phyloP scores from a whole-genome alignment of 2,113 vertebrate genomes.

The Prinia subflava region DNA sequence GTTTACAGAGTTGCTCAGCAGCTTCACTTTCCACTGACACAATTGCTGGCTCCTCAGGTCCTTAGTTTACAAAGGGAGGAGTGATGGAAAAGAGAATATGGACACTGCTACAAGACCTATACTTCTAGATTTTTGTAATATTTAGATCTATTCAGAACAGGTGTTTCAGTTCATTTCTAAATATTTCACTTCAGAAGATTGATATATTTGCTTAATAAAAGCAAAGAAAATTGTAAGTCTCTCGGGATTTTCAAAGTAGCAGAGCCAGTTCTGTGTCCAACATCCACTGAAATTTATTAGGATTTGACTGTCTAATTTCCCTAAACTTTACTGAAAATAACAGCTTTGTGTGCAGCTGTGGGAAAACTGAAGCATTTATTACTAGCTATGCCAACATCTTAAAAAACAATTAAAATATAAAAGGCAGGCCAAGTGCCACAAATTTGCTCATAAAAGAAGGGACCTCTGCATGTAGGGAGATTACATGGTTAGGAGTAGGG shows the following conservation, averaged over 20 bases:
- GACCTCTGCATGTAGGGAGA: neutral
- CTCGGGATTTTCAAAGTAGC: neutral
- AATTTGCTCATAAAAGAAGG: neutral
- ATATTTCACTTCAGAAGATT: neutral
- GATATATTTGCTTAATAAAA: neutral
- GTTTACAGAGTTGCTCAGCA: constrained; percentile 51
- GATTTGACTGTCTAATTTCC: neutral
- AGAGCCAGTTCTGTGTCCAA: neutral
- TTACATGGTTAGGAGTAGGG: neutral
- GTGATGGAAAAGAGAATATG: neutral
- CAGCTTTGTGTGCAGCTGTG: neutral
- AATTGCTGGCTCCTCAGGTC: neutral
- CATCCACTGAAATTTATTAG: neutral
- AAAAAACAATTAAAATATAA: neutral
- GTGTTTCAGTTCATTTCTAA: neutral
- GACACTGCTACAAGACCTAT: neutral
- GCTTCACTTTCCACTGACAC: constrained; percentile 28
- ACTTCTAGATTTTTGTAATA: neutral
- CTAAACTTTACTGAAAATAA: neutral
- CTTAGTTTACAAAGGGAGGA: neutral
- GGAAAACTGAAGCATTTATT: neutral
- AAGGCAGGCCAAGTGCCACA: neutral
- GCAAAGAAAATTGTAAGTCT: neutral
- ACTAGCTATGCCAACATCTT: neutral
- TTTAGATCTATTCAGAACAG: neutral